A percentile compares a stretch with the other conserved stretches of the same genome.
These are phyloP conservation scores for Tetropium fuscum DNA, from an alignment of 2,888 invertebrate species.

Conservation along the genomic window DNA sequence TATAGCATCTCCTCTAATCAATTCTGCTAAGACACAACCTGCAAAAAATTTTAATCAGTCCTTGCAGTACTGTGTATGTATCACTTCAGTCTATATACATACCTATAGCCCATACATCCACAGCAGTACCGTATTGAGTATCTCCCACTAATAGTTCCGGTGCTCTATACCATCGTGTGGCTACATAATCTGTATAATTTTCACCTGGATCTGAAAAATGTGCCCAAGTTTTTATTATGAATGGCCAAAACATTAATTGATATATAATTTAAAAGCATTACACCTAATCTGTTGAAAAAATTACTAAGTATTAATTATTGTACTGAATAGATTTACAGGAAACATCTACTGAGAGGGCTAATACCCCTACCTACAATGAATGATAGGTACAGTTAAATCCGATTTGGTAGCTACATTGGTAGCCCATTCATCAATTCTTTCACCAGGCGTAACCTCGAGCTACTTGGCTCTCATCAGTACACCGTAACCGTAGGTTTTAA, in stretches of 20 bases:
- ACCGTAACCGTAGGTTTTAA: too few species aligned
- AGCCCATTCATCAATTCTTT: too few species aligned
- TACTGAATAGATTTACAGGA: neutral
- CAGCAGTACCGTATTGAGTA: constrained; percentile 90
- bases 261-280: too few species aligned
- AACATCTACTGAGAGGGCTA: too few species aligned
- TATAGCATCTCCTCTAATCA: constrained; percentile 89
- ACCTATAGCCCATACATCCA: constrained; percentile 99
- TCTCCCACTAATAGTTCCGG: constrained; percentile 98
- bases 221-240: neutral
- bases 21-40: constrained; percentile 90
- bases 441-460: too few species aligned
- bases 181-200: constrained; percentile 99
- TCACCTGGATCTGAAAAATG: constrained; percentile 86
- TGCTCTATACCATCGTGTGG: constrained; percentile 98
- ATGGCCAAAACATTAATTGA: neutral
- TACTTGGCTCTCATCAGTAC: too few species aligned
- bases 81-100: constrained; percentile 43
- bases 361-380: too few species aligned
- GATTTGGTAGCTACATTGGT: too few species aligned
- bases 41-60: constrained; percentile 40
- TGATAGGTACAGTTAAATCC: too few species aligned
- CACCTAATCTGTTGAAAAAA: too few species aligned
- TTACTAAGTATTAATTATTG: too few species aligned
- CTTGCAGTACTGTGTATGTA: neutral